Conservation (phyloP, 2,888 invertebrate species). For the Malthinus flaveolus region DNA sequence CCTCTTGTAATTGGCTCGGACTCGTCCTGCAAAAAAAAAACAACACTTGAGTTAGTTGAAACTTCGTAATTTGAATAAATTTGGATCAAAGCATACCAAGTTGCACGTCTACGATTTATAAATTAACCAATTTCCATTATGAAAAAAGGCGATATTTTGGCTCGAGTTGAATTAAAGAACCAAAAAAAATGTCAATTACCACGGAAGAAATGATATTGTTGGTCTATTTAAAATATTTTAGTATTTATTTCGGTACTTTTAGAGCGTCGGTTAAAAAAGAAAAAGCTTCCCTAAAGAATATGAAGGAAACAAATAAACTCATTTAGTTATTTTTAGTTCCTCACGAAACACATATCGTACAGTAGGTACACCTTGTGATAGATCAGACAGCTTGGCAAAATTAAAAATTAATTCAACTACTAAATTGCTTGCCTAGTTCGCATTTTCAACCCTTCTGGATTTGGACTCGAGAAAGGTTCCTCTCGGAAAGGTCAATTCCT, state of each 20-base stretch:
- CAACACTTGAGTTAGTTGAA: not conserved
- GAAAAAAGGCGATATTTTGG: not conserved
- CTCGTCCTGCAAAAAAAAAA: conserved; percentile 64
- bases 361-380: conserved; percentile 5
- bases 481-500: too few relatives aligned
- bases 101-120: not conserved
- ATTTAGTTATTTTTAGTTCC: conserved; percentile 14
- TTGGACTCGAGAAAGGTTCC: too few relatives aligned
- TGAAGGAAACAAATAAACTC: conserved; percentile 10
- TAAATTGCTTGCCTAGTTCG: too few relatives aligned
- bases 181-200: not conserved
- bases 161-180: conserved; percentile 1
- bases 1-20: conserved; percentile 71
- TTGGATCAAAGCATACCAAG: conserved; percentile 1
- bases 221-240: not conserved
- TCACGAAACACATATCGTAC: conserved; percentile 6
- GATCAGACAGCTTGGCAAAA: conserved; percentile 16
- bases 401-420: not conserved
- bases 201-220: not conserved
- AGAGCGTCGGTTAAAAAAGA: not conserved
- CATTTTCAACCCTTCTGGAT: too few relatives aligned
- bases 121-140: too few relatives aligned
- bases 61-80: not conserved
- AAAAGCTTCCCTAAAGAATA: not conserved
- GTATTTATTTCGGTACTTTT: too few relatives aligned